Conservation (phyloP, 2,888 invertebrate genomes). For the Stenotaenia linearis region DNA sequence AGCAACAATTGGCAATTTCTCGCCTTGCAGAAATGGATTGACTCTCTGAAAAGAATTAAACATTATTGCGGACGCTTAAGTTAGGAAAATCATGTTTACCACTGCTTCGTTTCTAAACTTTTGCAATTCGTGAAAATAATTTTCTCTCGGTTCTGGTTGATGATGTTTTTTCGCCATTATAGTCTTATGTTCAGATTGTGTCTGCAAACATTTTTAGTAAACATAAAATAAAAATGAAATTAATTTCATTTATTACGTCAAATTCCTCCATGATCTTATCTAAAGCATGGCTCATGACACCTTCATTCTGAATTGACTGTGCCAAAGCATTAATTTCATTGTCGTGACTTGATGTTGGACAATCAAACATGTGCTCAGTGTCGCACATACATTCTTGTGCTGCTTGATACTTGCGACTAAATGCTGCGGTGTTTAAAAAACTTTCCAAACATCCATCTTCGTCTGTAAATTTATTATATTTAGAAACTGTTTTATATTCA, state of each 20-base stretch:
- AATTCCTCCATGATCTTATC: slow-evolving; percentile 60
- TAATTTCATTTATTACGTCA: slow-evolving; percentile 47
- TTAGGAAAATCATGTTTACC: background rate
- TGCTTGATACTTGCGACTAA: slow-evolving; percentile 86
- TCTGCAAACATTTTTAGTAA: slow-evolving; percentile 33
- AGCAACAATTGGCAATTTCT: slow-evolving; percentile 82
- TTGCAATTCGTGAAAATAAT: background rate
- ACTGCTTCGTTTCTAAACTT: background rate
- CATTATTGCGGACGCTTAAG: background rate
- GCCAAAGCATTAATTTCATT: slow-evolving; percentile 43
- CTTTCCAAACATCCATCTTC: slow-evolving; percentile 82
- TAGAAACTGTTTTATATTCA: background rate
- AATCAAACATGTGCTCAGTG: slow-evolving; percentile 94
- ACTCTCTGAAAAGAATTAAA: slow-evolving; percentile 55
- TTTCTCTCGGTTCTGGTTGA: background rate
- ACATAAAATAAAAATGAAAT: background rate
- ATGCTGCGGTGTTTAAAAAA: slow-evolving; percentile 92
- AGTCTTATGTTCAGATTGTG: slow-evolving; percentile 57
- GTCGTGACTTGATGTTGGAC: slow-evolving; percentile 50
- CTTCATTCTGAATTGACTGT: slow-evolving; percentile 44
- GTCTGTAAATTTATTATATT: slow-evolving; percentile 51
- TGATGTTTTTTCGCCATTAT: slow-evolving; percentile 71
- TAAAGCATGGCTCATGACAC: slow-evolving; percentile 51
- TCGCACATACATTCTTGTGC: slow-evolving; percentile 96
- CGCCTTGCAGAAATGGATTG: slow-evolving; percentile 80